These are phyloP conservation scores for Sinelater perroti DNA, from an alignment of 2,888 invertebrate species.

Conservation along the genomic window DNA sequence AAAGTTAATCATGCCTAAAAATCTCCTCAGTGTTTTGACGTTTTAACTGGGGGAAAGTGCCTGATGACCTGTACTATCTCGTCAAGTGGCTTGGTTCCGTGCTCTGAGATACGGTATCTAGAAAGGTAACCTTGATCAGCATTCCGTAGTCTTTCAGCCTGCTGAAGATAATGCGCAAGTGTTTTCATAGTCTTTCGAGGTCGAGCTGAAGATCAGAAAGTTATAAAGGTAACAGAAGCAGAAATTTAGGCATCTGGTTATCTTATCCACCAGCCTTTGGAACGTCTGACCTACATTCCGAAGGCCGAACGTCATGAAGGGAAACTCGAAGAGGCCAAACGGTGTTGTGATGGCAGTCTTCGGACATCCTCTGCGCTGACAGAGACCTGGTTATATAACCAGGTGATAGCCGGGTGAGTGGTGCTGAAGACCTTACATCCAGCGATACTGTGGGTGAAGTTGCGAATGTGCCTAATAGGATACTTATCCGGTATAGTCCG, in stretches of 20 bases:
- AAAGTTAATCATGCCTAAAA: constrained; percentile 6
- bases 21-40: neutral
- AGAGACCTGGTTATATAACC: too few species aligned
- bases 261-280: neutral
- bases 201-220: neutral
- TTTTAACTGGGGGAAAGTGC: neutral
- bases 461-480: too few species aligned
- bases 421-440: too few species aligned
- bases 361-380: too few species aligned
- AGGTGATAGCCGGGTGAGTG: too few species aligned
- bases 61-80: neutral
- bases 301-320: constrained; percentile 1
- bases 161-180: too few species aligned
- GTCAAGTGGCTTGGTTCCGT: constrained; percentile 2
- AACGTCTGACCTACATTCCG: neutral
- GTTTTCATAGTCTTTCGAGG: neutral
- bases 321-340: constrained; percentile 16
- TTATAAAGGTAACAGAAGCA: constrained; percentile 2
- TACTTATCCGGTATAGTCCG: too few species aligned
- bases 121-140: neutral
- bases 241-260: neutral
- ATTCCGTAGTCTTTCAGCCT: neutral
- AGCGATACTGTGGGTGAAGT: too few species aligned
- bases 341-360: constrained; percentile 16
- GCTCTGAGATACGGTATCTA: constrained; percentile 4